These are phyloP conservation scores for Hypomecis atomaria DNA, from an alignment of 2,888 invertebrate genomes.

Conservation along the genomic window DNA sequence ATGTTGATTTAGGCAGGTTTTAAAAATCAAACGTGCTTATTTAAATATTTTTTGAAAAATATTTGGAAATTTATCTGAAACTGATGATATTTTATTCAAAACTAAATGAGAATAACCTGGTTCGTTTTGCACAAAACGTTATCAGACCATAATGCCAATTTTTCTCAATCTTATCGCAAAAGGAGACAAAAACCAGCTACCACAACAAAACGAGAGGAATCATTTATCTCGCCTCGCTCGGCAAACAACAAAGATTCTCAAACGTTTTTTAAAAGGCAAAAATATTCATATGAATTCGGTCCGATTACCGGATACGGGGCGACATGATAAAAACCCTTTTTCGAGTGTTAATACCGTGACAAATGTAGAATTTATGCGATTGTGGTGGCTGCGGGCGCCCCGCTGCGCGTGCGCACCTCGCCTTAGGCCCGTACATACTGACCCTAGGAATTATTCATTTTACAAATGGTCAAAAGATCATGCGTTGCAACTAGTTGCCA, in stretches of 20 bases:
- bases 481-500: slow-evolving; percentile 16
- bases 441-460: slow-evolving; percentile 44
- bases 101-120: too few relatives aligned
- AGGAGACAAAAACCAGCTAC: slow-evolving; percentile 36
- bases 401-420: slow-evolving; percentile 64
- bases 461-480: slow-evolving; percentile 46
- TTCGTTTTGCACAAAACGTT: neutral
- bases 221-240: slow-evolving; percentile 47
- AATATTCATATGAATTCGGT: slow-evolving; percentile 61
- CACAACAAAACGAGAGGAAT: slow-evolving; percentile 36
- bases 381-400: slow-evolving; percentile 69
- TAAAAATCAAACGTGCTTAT: too few relatives aligned
- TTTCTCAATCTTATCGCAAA: slow-evolving; percentile 18
- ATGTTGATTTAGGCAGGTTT: too few relatives aligned
- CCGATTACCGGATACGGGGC: slow-evolving; percentile 79
- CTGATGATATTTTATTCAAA: too few relatives aligned
- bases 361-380: slow-evolving; percentile 82
- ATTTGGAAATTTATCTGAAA: too few relatives aligned
- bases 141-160: neutral
- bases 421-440: slow-evolving; percentile 51
- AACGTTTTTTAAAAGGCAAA: slow-evolving; percentile 59
- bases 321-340: slow-evolving; percentile 82
- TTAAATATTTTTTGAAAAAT: too few relatives aligned
- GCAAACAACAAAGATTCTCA: slow-evolving; percentile 64
- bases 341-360: slow-evolving; percentile 83